Conservation (phyloP, 2,888 invertebrate species). For the Patella pellucida region DNA sequence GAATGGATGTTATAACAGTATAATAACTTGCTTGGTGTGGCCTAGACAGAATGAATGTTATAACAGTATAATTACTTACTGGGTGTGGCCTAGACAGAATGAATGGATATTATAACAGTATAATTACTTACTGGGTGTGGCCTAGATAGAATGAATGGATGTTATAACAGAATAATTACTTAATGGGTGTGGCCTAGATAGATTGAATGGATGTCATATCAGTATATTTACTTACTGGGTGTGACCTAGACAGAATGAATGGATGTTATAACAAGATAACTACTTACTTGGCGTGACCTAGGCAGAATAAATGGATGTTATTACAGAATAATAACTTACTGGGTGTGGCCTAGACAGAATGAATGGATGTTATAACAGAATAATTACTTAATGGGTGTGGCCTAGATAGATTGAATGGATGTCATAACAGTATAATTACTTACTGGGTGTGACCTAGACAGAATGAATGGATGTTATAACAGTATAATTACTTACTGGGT, state of each 20-base stretch:
- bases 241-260: neutral
- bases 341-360: too few species aligned
- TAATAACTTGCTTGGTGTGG: too few species aligned
- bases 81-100: conserved; percentile 89
- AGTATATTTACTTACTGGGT: conserved; percentile 44
- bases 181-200: conserved; percentile 91
- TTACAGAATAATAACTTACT: too few species aligned
- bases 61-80: conserved; percentile 74
- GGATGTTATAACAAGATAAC: neutral
- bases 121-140: neutral
- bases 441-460: too few species aligned
- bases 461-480: too few species aligned
- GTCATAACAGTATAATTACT: too few species aligned
- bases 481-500: too few species aligned
- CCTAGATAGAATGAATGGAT: neutral
- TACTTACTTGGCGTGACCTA: conserved; percentile 86
- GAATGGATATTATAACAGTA: conserved; percentile 83
- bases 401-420: too few species aligned
- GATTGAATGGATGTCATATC: conserved; percentile 86
- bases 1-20: too few species aligned
- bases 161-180: conserved; percentile 22
- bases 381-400: too few species aligned
- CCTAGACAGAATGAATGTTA: too few species aligned
- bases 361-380: too few species aligned
- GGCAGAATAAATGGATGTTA: conserved; percentile 86